Base-by-base conservation (phyloP, 2,113 vertebrate genomes). In the Phaethornis superciliosus region DNA sequence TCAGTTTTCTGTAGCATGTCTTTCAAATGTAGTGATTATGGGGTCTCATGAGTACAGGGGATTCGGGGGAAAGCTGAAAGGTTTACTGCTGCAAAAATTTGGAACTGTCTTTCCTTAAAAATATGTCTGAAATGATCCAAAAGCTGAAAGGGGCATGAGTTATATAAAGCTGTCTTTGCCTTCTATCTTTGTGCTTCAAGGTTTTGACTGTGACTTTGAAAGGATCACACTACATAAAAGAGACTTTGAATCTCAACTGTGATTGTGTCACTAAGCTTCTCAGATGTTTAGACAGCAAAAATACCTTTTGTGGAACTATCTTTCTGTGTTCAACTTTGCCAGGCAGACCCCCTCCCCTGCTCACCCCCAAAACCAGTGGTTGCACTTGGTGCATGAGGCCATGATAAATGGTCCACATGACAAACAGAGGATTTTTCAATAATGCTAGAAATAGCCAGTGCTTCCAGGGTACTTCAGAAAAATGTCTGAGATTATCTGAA, bases 331-430 rank as follows among this genome's bases (percentile, higher is more conserved):
- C 51, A 58, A 7, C 52, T 69, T 75, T 70, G 51, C 15, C 65
- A 64, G 0, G 1, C 26, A 63, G 49, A 47, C 4, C 5, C n/a
- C 27, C 22, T 8, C 12, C 19, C 7, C 4, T 26, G 5, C 1
- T 6, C 2, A 0, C 35, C 16, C 14, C n/a, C n/a, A 22, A 40
- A 56, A 80, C 4, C 40, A 65, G 13, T 30, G 35, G 9, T 32
- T 74, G 49, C 42, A 2, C 67, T 82, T 56, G 35, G 9, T 72
- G 15, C 10, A 30, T 28, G 49, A 72, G 37, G 26, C 24, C 32
- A 33, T 3, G 1, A 40, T 79, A 74, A 78, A 51, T 37, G 5
- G 37, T 82, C 27, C 0, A 0, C 7, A 20, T 2, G 4, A 35
- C 78, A 27, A 67, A 58, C 7, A 5, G 42, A 62, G 27, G 37